Evolutionary conservation across 2,888 invertebrate species (phyloP).

Genomic region (Xanthorhoe spadicearia): DNA sequence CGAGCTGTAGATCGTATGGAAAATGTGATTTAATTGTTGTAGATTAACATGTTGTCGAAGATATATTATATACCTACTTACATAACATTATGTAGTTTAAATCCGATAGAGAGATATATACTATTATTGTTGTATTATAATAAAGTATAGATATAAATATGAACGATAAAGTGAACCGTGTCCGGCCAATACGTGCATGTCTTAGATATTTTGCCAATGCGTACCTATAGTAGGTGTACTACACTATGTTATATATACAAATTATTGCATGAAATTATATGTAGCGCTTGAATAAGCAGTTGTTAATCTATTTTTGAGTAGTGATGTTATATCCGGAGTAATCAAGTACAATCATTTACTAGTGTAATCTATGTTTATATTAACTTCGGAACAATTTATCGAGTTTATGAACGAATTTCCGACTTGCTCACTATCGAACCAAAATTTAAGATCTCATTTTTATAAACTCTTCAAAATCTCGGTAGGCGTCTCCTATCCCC

Average conservation of each 20-base stretch:
- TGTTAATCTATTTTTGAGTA: constrained; percentile 56
- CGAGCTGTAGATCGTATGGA: constrained; percentile 69
- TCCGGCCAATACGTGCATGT: constrained; percentile 80
- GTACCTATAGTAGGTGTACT: constrained; percentile 63
- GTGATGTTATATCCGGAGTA: constrained; percentile 59
- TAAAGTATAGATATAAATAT: constrained; percentile 63
- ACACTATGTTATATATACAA: constrained; percentile 62
- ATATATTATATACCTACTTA: constrained; percentile 69
- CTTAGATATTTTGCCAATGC: constrained; percentile 71
- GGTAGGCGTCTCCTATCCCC: constrained; percentile 41
- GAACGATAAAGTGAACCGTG: constrained; percentile 71
- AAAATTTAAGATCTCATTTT: constrained; percentile 82
- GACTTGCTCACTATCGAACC: constrained; percentile 79
- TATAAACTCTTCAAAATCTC: constrained; percentile 52
- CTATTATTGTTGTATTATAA: constrained; percentile 80
- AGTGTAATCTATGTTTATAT: constrained; percentile 55
- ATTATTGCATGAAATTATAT: constrained; percentile 64
- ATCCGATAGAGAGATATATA: constrained; percentile 79
- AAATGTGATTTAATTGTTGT: constrained; percentile 83
- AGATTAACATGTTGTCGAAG: constrained; percentile 76
- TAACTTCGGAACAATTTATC: constrained; percentile 65
- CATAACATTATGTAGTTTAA: constrained; percentile 74
- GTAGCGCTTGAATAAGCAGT: constrained; percentile 64
- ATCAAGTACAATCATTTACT: constrained; percentile 76
- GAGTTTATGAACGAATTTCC: constrained; percentile 75